Percentiles rank a stretch among this genome's conserved stretches.
Evolutionary conservation across 35 echinoderm and acorn worm species (phyloP).

Genomic region (Eucidaris tribuloides): DNA sequence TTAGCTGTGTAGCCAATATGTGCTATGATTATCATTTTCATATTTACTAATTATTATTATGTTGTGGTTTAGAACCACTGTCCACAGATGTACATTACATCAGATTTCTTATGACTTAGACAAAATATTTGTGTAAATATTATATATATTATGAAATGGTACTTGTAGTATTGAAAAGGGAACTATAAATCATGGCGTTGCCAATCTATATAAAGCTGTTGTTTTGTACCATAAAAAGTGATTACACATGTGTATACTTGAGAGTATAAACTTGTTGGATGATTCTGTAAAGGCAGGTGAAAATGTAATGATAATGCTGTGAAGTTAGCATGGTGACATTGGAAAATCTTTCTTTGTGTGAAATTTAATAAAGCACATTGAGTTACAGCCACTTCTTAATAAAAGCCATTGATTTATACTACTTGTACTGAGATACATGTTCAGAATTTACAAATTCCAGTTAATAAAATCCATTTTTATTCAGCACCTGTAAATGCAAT

Average conservation of each 20-base stretch:
- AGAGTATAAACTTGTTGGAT: conserved; percentile 25
- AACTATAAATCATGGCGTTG: conserved; percentile 25
- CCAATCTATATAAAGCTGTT: conserved; percentile 25
- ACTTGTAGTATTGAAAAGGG: conserved; percentile 5
- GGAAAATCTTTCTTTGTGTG: too few relatives aligned
- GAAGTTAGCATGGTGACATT: too few relatives aligned
- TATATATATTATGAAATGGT: conserved; percentile 31
- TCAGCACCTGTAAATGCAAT: too few relatives aligned
- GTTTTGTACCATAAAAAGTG: conserved; percentile 19
- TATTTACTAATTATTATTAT: neutral
- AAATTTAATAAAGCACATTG: too few relatives aligned
- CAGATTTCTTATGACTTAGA: conserved; percentile 14
- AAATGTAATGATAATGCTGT: too few relatives aligned
- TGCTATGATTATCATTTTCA: neutral
- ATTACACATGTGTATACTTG: neutral
- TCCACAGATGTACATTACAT: conserved; percentile 22
- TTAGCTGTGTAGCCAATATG: neutral
- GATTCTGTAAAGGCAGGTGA: neutral
- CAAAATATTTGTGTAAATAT: conserved; percentile 27
- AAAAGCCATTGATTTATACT: neutral
- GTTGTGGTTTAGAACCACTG: neutral
- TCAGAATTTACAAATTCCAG: too few relatives aligned
- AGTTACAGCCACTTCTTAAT: neutral
- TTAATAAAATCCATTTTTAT: too few relatives aligned
- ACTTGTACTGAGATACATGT: neutral